Evolutionary conservation across 2,888 invertebrate species (phyloP).

Genomic region (Cataglyphis livida): DNA sequence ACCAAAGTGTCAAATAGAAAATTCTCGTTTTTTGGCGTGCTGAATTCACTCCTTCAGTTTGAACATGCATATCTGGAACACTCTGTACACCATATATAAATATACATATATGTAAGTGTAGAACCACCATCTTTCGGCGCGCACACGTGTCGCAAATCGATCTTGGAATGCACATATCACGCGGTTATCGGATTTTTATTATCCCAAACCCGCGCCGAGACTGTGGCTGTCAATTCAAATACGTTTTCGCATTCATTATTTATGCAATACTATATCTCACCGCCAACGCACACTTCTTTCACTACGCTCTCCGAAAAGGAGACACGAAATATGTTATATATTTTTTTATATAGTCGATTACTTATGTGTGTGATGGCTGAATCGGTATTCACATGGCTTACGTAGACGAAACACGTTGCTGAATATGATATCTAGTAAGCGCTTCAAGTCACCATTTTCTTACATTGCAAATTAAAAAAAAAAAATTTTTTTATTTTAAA

Average conservation of each 20-base stretch:
- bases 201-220: background rate
- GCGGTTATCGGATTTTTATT: slow-evolving; percentile 26
- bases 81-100: no score
- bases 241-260: slow-evolving; percentile 15
- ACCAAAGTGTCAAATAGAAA: no score
- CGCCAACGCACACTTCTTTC: background rate
- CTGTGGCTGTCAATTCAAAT: background rate
- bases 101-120: background rate
- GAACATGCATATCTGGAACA: no score
- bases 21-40: no score
- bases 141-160: slow-evolving; percentile 5
- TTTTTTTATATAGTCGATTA: background rate
- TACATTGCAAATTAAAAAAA: background rate
- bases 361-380: background rate
- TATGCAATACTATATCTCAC: background rate
- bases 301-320: background rate
- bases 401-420: background rate
- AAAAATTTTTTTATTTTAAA: background rate
- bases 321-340: background rate
- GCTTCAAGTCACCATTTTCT: background rate
- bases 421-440: background rate
- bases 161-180: slow-evolving; percentile 17
- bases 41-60: no score
- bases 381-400: background rate
- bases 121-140: background rate